These are phyloP conservation scores for Hyposoter dolosus DNA, from an alignment of 2,888 invertebrate species.

Conservation along the genomic window DNA sequence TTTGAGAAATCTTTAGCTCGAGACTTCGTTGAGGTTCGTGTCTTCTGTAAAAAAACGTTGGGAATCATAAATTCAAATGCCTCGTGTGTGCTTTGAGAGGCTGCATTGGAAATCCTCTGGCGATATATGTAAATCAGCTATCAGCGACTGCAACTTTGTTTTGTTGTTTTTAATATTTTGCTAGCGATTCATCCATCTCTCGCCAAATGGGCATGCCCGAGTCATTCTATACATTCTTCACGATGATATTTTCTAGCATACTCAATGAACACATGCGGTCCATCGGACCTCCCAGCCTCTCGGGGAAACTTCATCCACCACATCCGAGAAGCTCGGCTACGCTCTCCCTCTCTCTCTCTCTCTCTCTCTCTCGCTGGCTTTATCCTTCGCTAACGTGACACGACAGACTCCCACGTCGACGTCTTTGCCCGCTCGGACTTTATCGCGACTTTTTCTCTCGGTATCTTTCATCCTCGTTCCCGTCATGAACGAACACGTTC, in stretches of 20 bases:
- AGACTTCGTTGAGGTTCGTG: neutral
- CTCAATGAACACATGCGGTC: constrained; percentile 50
- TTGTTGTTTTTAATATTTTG: neutral
- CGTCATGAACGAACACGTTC: constrained; percentile 26
- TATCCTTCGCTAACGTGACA: constrained; percentile 18
- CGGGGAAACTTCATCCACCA: constrained; percentile 52
- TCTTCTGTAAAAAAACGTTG: neutral
- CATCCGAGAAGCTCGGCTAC: constrained; percentile 38
- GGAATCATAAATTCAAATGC: neutral
- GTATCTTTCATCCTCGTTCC: constrained; percentile 26
- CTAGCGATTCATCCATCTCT: neutral
- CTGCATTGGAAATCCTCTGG: neutral
- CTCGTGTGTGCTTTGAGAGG: neutral
- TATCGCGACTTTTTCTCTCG: constrained; percentile 27
- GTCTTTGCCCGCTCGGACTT: constrained; percentile 1
- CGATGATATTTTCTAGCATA: constrained; percentile 1
- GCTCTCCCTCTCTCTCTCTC: constrained; percentile 4
- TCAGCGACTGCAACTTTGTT: neutral
- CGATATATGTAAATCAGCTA: neutral
- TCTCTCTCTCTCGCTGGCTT: neutral
- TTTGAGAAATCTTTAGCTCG: neutral
- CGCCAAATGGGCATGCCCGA: neutral
- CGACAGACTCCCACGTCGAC: constrained; percentile 52
- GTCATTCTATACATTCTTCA: constrained; percentile 7
- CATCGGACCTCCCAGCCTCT: constrained; percentile 47